Evolutionary conservation across 2,797 vertebrate species (phyloP).

Genomic region (Bradypodion pumilum): DNA sequence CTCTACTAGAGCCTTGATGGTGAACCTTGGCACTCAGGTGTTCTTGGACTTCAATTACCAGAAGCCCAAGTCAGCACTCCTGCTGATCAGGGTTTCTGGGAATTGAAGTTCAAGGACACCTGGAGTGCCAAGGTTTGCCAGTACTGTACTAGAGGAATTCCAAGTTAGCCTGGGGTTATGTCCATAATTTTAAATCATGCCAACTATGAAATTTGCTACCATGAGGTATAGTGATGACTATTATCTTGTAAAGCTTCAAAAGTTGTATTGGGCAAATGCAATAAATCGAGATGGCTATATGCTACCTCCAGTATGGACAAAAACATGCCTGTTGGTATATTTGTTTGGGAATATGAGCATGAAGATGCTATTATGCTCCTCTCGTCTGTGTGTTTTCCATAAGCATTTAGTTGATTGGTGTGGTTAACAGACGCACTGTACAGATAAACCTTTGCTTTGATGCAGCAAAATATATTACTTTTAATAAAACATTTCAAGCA

Average conservation of each 20-base stretch:
- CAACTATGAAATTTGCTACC: not conserved
- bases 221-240: not conserved
- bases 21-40: too few species aligned
- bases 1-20: too few species aligned
- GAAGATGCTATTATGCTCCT: not conserved
- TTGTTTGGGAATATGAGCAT: not conserved
- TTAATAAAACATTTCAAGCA: not conserved
- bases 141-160: too few species aligned
- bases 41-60: too few species aligned
- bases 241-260: not conserved
- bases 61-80: too few species aligned
- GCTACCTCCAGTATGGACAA: not conserved
- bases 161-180: too few species aligned
- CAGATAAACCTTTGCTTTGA: not conserved
- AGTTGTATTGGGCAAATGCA: not conserved
- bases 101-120: too few species aligned
- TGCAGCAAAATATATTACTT: not conserved
- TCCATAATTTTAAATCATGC: too few species aligned
- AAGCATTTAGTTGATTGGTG: not conserved
- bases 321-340: not conserved
- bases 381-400: not conserved
- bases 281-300: not conserved
- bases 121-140: too few species aligned
- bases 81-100: too few species aligned
- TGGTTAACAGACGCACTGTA: too few species aligned